These are phyloP conservation scores for Spheniscus humboldti DNA, from an alignment of 2,797 vertebrate species.

Conservation along the genomic window DNA sequence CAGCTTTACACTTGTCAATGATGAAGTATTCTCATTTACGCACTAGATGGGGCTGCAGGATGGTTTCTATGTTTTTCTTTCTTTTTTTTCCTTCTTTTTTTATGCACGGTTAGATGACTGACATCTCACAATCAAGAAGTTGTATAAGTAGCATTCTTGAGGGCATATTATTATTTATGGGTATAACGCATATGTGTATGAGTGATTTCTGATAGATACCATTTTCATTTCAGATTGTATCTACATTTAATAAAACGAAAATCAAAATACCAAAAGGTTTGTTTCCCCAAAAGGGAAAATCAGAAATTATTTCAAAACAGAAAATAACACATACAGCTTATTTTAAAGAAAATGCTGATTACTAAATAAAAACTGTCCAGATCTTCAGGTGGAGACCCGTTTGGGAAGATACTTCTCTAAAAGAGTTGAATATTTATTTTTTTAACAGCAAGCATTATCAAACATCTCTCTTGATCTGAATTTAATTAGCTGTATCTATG, in stretches of 20 bases:
- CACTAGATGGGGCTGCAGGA: constrained; percentile 76
- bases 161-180: background rate
- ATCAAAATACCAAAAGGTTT: background rate
- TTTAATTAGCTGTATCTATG: background rate
- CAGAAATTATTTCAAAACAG: background rate
- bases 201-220: background rate
- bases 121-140: background rate
- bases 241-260: background rate
- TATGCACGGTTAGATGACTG: background rate
- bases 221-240: background rate
- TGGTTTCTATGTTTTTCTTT: background rate
- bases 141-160: background rate
- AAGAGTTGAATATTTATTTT: background rate
- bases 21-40: constrained; percentile 53
- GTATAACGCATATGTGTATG: background rate
- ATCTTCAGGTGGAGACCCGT: background rate
- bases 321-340: background rate
- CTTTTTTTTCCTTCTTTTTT: background rate
- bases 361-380: background rate
- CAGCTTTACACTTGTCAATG: background rate
- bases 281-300: background rate
- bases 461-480: background rate
- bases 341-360: background rate
- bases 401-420: background rate
- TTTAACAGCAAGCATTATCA: background rate